phyloP scores from a whole-genome alignment of 2,888 invertebrate genomes.

The Agrotis segetum region DNA sequence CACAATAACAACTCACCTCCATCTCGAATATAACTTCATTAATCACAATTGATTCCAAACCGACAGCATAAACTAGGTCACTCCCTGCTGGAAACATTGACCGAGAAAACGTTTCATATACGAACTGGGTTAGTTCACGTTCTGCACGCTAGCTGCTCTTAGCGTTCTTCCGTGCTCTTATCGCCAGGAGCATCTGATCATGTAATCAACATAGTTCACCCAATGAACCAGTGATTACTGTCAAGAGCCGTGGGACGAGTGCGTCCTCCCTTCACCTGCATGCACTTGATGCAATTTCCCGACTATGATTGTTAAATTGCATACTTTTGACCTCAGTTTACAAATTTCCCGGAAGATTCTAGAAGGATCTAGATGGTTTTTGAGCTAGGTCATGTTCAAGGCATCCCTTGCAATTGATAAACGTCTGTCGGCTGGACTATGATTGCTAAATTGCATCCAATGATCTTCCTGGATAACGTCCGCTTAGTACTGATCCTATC shows the following conservation, averaged over 20 bases:
- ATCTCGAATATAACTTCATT: neutral
- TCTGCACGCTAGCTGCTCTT: neutral
- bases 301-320: constrained; percentile 55
- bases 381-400: constrained; percentile 55
- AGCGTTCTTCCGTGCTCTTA: constrained; percentile 35
- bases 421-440: constrained; percentile 43
- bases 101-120: constrained; percentile 10
- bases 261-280: constrained; percentile 60
- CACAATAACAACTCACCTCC: neutral
- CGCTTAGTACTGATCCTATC: constrained; percentile 59
- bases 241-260: constrained; percentile 43
- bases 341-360: constrained; percentile 32
- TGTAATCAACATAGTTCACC: constrained; percentile 55
- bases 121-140: constrained; percentile 8
- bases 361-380: constrained; percentile 27
- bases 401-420: constrained; percentile 66
- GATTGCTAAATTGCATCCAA: constrained; percentile 71
- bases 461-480: constrained; percentile 70
- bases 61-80: neutral
- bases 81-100: constrained; percentile 14
- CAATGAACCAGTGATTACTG: constrained; percentile 36
- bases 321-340: constrained; percentile 21
- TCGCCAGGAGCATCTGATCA: constrained; percentile 25
- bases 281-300: constrained; percentile 48
- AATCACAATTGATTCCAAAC: neutral